A percentile compares a stretch with the other conserved stretches of the same genome.
These are phyloP conservation scores for Petrophora chlorosata DNA, from an alignment of 2,888 invertebrate species.

Conservation along the genomic window DNA sequence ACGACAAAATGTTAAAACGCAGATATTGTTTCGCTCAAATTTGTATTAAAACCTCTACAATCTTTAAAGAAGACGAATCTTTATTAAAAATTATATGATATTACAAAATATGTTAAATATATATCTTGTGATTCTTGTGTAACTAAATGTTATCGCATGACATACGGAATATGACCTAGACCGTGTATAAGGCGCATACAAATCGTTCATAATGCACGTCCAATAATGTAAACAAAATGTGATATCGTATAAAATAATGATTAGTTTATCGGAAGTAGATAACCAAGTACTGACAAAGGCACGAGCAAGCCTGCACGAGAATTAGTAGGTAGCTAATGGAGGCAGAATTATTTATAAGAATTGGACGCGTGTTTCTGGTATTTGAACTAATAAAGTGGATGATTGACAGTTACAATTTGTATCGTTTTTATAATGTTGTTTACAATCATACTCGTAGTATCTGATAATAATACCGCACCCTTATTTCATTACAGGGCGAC, in stretches of 20 bases:
- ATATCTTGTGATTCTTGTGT: too few relatives aligned
- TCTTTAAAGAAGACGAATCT: too few relatives aligned
- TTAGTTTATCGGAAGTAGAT: conserved; percentile 33
- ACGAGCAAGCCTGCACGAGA: conserved; percentile 24
- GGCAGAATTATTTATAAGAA: conserved; percentile 16
- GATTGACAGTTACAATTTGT: conserved; percentile 12
- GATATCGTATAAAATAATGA: conserved; percentile 27
- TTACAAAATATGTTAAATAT: too few relatives aligned
- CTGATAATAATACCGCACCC: background rate
- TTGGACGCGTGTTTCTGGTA: conserved; percentile 10
- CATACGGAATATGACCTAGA: too few relatives aligned
- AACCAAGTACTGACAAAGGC: conserved; percentile 22
- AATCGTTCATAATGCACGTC: conserved; percentile 29
- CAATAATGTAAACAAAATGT: conserved; percentile 35
- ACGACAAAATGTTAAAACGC: too few relatives aligned
- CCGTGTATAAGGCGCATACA: too few relatives aligned
- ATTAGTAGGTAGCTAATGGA: conserved; percentile 10
- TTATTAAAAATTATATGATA: too few relatives aligned
- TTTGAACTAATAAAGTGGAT: conserved; percentile 18
- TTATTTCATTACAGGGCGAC: background rate
- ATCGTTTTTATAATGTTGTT: background rate
- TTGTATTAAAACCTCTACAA: too few relatives aligned
- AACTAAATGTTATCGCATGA: too few relatives aligned
- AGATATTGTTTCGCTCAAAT: too few relatives aligned
- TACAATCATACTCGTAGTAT: background rate